These are phyloP conservation scores for Mobula birostris DNA, from an alignment of 2,113 vertebrate species.

Conservation along the genomic window DNA sequence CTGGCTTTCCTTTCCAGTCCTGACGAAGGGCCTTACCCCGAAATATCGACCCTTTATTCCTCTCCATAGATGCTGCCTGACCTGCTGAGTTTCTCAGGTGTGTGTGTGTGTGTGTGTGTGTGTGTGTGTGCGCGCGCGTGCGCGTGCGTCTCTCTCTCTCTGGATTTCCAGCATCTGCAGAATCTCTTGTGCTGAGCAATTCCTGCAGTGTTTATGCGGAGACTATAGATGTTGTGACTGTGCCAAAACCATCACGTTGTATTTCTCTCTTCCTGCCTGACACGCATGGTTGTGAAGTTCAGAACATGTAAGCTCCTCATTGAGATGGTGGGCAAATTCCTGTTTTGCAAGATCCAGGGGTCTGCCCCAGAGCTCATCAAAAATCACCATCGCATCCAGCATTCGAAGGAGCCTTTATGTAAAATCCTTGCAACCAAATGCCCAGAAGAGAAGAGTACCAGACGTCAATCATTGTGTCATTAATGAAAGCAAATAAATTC, in stretches of 20 bases:
- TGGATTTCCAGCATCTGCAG: no score
- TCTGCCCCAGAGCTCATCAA: neutral
- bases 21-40: no score
- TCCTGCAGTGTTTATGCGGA: neutral
- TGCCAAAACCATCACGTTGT: neutral
- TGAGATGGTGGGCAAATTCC: neutral
- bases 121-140: no score
- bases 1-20: no score
- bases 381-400: neutral
- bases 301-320: neutral
- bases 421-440: neutral
- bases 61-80: no score
- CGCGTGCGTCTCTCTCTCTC: no score
- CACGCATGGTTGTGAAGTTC: neutral
- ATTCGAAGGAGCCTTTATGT: neutral
- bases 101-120: no score
- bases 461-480: conserved; percentile 20
- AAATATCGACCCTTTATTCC: no score
- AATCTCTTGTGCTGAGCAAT: neutral
- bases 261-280: neutral
- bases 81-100: no score
- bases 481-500: neutral
- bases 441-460: neutral
- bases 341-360: neutral
- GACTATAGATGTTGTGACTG: neutral